Evolutionary conservation across 2,797 vertebrate genomes (phyloP).

Genomic region (Poeciliopsis infans): DNA sequence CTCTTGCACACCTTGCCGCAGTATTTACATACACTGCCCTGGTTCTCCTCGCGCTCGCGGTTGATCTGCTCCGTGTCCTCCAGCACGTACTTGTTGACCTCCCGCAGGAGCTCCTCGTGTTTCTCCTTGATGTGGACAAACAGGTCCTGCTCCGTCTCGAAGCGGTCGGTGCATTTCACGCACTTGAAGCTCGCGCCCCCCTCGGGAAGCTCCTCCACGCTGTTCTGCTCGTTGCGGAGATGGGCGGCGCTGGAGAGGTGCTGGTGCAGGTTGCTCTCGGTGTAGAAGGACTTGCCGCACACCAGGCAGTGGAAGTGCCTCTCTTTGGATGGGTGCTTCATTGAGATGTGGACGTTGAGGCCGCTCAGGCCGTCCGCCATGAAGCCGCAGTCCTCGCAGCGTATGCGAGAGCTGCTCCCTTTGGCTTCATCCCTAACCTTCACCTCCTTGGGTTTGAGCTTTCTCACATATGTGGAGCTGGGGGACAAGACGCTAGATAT

Average conservation of each 20-base stretch:
- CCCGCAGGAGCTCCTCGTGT: slow-evolving; percentile 93
- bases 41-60: slow-evolving; percentile 95
- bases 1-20: slow-evolving; percentile 98
- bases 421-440: slow-evolving; percentile 50
- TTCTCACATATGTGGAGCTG: slow-evolving; percentile 48
- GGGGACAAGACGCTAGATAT: slow-evolving; percentile 16
- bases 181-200: slow-evolving; percentile 96
- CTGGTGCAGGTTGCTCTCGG: slow-evolving; percentile 97
- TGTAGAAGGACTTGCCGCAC: slow-evolving; percentile 98
- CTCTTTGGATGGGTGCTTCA: slow-evolving; percentile 98
- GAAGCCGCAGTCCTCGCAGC: slow-evolving; percentile 97
- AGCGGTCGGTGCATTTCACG: slow-evolving; percentile 94
- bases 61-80: slow-evolving; percentile 99
- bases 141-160: slow-evolving; percentile 92
- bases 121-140: slow-evolving; percentile 98
- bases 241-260: slow-evolving; percentile 95
- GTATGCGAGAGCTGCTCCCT: slow-evolving; percentile 80
- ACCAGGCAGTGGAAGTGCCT: slow-evolving; percentile 97
- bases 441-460: slow-evolving; percentile 55
- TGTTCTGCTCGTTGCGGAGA: slow-evolving; percentile 92
- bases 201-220: slow-evolving; percentile 93
- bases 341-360: slow-evolving; percentile 97
- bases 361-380: slow-evolving; percentile 95
- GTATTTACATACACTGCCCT: slow-evolving; percentile 95
- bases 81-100: slow-evolving; percentile 97